These are phyloP conservation scores for Oxygymnocypris stewartii DNA, from an alignment of 2,113 vertebrate genomes.

Conservation along the genomic window DNA sequence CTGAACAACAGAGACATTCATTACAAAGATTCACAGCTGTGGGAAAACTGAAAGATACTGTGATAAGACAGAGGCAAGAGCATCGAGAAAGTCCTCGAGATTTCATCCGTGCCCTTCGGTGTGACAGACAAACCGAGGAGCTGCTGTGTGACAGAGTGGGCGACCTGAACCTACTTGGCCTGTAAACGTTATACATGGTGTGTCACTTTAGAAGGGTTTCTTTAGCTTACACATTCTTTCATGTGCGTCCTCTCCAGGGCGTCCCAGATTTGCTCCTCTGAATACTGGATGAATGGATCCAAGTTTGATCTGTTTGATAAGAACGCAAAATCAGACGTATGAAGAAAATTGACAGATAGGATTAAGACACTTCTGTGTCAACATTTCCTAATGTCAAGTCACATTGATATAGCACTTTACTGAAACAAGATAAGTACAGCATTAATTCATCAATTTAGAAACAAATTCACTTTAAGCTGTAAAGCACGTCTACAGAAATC, in stretches of 20 bases:
- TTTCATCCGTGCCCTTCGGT: neutral
- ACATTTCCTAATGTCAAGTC: neutral
- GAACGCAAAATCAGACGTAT: neutral
- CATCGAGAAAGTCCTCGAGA: neutral
- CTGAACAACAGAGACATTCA: constrained; percentile 62
- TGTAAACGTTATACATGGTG: neutral
- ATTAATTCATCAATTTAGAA: neutral
- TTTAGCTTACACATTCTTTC: constrained; percentile 91
- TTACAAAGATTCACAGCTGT: neutral
- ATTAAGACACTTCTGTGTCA: neutral
- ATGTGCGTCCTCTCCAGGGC: constrained; percentile 90
- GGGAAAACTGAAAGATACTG: neutral
- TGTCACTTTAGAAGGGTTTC: neutral
- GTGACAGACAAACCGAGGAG: neutral
- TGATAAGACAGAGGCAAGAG: too few species aligned
- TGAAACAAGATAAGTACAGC: too few species aligned
- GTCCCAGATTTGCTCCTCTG: constrained; percentile 89
- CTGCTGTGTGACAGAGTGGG: neutral
- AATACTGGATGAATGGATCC: constrained; percentile 86
- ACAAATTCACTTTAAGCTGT: neutral
- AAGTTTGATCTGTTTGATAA: constrained; percentile 80
- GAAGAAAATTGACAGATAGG: neutral
- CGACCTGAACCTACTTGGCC: neutral
- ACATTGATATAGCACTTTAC: neutral
- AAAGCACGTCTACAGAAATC: neutral